Evolutionary conservation across 2,888 invertebrate species (phyloP).

Genomic region (Mycogona germanica): DNA sequence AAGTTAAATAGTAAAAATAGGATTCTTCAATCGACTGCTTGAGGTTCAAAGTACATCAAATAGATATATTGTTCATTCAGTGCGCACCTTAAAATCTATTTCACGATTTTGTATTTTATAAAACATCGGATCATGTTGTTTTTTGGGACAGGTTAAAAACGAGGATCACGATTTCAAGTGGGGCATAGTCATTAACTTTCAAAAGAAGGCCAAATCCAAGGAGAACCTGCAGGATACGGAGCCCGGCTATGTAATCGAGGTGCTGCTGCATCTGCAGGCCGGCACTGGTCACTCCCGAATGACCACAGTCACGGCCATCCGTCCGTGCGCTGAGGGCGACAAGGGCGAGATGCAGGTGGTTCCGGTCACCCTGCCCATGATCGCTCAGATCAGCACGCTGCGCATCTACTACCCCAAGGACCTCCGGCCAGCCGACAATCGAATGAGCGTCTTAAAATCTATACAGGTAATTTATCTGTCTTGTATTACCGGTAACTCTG

Average conservation of each 20-base stretch:
- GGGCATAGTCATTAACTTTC: slow-evolving; percentile 90
- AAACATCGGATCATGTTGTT: slow-evolving; percentile 1
- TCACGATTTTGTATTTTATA: slow-evolving; percentile 1
- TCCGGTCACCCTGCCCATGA: slow-evolving; percentile 65
- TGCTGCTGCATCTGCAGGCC: slow-evolving; percentile 65
- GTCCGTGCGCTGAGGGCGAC: slow-evolving; percentile 43
- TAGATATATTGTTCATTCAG: neutral
- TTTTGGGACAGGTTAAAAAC: slow-evolving; percentile 52
- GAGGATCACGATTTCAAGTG: slow-evolving; percentile 84
- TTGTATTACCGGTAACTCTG: neutral
- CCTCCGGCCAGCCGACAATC: slow-evolving; percentile 66
- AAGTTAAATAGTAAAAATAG: slow-evolving; percentile 19
- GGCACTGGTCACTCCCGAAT: slow-evolving; percentile 42
- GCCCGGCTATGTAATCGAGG: slow-evolving; percentile 62
- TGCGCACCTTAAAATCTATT: neutral
- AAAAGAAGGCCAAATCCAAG: slow-evolving; percentile 47
- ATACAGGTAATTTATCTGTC: slow-evolving; percentile 43
- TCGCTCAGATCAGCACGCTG: slow-evolving; percentile 77
- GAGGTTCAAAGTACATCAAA: too few relatives aligned
- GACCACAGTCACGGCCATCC: slow-evolving; percentile 26
- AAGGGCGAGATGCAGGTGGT: slow-evolving; percentile 73
- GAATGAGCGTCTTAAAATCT: slow-evolving; percentile 71
- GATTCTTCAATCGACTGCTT: too few relatives aligned
- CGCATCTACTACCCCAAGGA: slow-evolving; percentile 85
- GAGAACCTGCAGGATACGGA: slow-evolving; percentile 44